Evolutionary conservation across 2,797 vertebrate genomes (phyloP).

Genomic region (Discoglossus pictus): DNA sequence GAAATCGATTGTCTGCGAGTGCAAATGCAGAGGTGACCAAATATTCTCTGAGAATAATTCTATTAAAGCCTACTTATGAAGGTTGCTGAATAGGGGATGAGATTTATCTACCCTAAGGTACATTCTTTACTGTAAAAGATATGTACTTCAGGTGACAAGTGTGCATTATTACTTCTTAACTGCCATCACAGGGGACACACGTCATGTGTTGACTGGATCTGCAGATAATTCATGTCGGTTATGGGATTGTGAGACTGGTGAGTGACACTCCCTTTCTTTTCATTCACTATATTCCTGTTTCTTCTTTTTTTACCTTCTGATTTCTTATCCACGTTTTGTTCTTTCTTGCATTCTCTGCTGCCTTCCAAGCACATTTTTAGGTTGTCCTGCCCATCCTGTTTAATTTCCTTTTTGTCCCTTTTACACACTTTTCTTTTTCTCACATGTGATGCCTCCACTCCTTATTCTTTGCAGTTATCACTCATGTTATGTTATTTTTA

Average conservation of each 20-base stretch:
- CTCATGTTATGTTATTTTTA: not conserved
- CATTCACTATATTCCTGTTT: not conserved
- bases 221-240: slow-evolving; percentile 96
- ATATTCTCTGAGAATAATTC: too few relatives aligned
- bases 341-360: too few relatives aligned
- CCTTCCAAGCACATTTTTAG: too few relatives aligned
- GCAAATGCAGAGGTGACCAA: too few relatives aligned
- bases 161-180: too few relatives aligned
- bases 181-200: slow-evolving; percentile 85
- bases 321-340: too few relatives aligned
- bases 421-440: not conserved
- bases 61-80: too few relatives aligned
- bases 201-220: slow-evolving; percentile 91
- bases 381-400: not conserved
- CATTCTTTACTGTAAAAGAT: too few relatives aligned
- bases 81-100: too few relatives aligned
- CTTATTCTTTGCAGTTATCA: not conserved
- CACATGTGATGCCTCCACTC: not conserved
- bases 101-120: too few relatives aligned
- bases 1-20: too few relatives aligned
- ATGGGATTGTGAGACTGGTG: slow-evolving; percentile 97
- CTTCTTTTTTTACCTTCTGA: not conserved
- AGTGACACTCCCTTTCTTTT: not conserved
- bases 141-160: too few relatives aligned
- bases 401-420: not conserved